phyloP scores from a whole-genome alignment of 2,888 invertebrate genomes.

The Agrotis puta region DNA sequence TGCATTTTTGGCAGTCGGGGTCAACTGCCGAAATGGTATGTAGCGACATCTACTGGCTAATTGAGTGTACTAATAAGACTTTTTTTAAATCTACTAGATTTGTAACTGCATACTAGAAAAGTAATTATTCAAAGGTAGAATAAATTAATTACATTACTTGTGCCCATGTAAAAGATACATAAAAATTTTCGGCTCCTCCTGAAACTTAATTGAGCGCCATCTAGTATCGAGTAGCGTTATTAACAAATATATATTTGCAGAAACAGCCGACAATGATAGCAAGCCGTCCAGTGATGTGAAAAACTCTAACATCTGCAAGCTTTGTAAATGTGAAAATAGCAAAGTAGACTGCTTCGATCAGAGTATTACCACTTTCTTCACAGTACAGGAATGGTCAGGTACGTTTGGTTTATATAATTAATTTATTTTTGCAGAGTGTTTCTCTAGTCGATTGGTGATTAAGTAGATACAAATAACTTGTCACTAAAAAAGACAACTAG shows the following conservation, averaged over 20 bases:
- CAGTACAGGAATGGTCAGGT: slow-evolving; percentile 90
- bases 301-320: slow-evolving; percentile 87
- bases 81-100: neutral
- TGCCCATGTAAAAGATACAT: neutral
- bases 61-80: neutral
- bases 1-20: slow-evolving; percentile 55
- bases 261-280: slow-evolving; percentile 9
- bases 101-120: no score
- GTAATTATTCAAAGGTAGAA: neutral
- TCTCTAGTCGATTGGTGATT: neutral
- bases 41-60: slow-evolving; percentile 69
- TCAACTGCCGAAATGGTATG: slow-evolving; percentile 68
- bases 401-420: slow-evolving; percentile 50
- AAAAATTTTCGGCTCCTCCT: no score
- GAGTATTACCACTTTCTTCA: slow-evolving; percentile 88
- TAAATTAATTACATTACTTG: no score
- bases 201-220: slow-evolving; percentile 61
- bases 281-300: slow-evolving; percentile 50
- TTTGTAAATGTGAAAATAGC: slow-evolving; percentile 87
- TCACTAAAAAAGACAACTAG: no score
- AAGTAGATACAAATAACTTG: no score
- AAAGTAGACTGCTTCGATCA: slow-evolving; percentile 90
- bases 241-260: slow-evolving; percentile 62
- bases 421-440: neutral
- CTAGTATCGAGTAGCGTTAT: slow-evolving; percentile 71